phyloP scores from a whole-genome alignment of 2,797 vertebrate genomes.

The Staurois parvus region DNA sequence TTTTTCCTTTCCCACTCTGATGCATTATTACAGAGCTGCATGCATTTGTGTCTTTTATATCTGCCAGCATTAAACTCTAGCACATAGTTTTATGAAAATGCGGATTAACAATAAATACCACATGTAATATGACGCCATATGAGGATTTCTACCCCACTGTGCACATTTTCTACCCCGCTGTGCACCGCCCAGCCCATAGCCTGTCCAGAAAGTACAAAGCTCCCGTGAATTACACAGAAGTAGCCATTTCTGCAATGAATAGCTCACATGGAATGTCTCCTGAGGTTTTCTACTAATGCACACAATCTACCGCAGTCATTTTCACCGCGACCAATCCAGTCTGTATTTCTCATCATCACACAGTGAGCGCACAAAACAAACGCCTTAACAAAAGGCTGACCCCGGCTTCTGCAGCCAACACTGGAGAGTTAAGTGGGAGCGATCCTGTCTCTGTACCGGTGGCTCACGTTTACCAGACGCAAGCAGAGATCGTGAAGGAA shows the following conservation, averaged over 20 bases:
- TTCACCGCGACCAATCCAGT: slow-evolving; percentile 6
- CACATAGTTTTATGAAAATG: too few relatives aligned
- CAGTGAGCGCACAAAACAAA: neutral
- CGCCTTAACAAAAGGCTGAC: neutral
- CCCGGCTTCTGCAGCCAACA: neutral
- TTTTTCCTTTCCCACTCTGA: too few relatives aligned
- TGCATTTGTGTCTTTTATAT: too few relatives aligned
- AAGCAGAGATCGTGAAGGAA: neutral
- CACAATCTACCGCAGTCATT: slow-evolving; percentile 9
- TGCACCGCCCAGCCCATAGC: too few relatives aligned
- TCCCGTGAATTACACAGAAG: too few relatives aligned
- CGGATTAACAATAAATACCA: too few relatives aligned
- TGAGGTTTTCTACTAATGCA: neutral
- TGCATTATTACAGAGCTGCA: too few relatives aligned
- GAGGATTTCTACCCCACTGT: too few relatives aligned
- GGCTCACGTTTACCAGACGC: neutral
- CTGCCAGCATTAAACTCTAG: too few relatives aligned
- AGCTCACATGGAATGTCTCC: neutral
- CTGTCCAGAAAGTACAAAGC: too few relatives aligned
- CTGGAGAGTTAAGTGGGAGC: neutral
- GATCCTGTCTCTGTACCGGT: neutral
- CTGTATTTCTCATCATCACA: neutral
- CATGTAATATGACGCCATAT: too few relatives aligned
- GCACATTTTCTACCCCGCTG: too few relatives aligned
- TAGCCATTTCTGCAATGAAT: neutral